Base-by-base conservation (phyloP, 2,113 vertebrate genomes). In the Dicrurus megarhynchus region DNA sequence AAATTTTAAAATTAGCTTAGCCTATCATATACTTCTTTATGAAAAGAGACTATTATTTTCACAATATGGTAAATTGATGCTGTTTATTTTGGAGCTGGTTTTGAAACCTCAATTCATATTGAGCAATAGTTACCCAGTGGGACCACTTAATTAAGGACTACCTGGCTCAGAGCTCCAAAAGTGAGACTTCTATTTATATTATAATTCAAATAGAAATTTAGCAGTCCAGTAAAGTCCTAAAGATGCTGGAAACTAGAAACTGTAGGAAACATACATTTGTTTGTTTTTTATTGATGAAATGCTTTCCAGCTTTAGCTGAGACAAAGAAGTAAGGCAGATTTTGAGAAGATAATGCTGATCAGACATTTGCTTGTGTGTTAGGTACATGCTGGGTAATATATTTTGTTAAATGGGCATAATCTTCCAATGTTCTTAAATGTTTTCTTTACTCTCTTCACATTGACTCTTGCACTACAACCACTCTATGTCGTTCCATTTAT, bases 1-100 rank as follows among this genome's bases (percentile, higher is more conserved):
- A 70, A 64, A 91, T 87, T 90, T 96, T 96, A 69, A 97, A 74
- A 91, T 92, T 77, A 56, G 13, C 64, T 53, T 61, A 55, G 10
- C 74, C 63, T 84, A 9, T 50, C 4, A 46, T 77, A 32, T 83
- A 39, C 7, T 90, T 89, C 16, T 80, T 94, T 57, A 76, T 47
- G 46, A 85, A 93, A 94, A 35, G 24, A 39, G 9, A 82, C 82
- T 49, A 83, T 55, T 6, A 46, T 65, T 95, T 96, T 90, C 82
- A 85, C 33, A 17, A 46, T 65, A 39, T 50, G 55, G 42, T 82
- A 68, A 87, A 89, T 96, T 84, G 15, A 55, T 67, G 37, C 30
- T 91, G 35, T 82, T 92, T 75, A 49, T 91, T 94, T 91, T 77
- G 21, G 42, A 91, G 24, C 30, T 4, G 3, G 16, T 70, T 95